A percentile compares a stretch with the other conserved stretches of the same genome.
phyloP scores from a whole-genome alignment of 1,140 invertebrate species.

The Trichonephila clavata region DNA sequence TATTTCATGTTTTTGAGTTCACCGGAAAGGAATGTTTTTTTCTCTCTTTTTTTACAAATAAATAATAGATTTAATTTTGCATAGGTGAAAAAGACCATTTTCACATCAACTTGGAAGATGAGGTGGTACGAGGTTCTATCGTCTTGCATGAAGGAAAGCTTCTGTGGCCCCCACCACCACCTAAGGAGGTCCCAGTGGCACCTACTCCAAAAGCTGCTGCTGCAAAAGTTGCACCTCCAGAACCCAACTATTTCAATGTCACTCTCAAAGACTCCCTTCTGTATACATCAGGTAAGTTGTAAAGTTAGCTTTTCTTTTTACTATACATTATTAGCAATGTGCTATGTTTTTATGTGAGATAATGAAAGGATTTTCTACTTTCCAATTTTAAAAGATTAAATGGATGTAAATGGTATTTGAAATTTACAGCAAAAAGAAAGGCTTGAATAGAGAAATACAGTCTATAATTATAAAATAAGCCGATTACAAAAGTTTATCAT shows the following conservation, averaged over 20 bases:
- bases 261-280: constrained; percentile 86
- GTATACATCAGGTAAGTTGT: constrained; percentile 86
- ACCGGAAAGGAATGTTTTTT: background rate
- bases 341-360: too few relatives aligned
- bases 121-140: constrained; percentile 92
- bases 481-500: too few relatives aligned
- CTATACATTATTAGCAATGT: too few relatives aligned
- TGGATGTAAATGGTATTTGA: too few relatives aligned
- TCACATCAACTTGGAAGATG: constrained; percentile 90
- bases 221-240: constrained; percentile 82
- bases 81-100: constrained; percentile 87
- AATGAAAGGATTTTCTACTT: too few relatives aligned
- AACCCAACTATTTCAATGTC: constrained; percentile 82
- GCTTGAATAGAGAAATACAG: too few relatives aligned
- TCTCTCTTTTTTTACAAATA: background rate
- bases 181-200: constrained; percentile 80
- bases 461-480: too few relatives aligned
- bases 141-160: constrained; percentile 88
- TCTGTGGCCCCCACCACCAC: constrained; percentile 90
- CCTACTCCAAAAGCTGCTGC: constrained; percentile 81
- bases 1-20: too few relatives aligned
- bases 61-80: constrained; percentile 73
- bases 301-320: background rate
- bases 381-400: too few relatives aligned
- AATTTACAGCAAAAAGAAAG: too few relatives aligned